Evolutionary conservation across 1,140 invertebrate species (phyloP), one percentile per base, ranked within the genome.

Genomic region (Bombus cullumanus): DNA sequence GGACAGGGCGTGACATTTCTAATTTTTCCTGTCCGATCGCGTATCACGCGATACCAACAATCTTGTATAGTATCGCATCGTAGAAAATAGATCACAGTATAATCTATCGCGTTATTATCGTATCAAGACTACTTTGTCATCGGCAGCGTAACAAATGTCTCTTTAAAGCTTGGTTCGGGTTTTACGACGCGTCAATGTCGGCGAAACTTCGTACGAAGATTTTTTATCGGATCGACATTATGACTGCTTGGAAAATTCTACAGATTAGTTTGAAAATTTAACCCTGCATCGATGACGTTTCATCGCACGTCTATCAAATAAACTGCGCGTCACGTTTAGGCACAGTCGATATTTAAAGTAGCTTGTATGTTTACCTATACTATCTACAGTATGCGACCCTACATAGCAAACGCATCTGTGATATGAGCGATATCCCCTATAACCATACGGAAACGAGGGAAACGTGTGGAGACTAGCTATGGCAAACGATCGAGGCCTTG

Each of bases 81-180:
- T n/a, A 71, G 57, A 31, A 47, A 78, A 59, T 53, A 39, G 59
- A 64, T 66, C 59, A 53, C 59, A 31, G 18, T 13, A 43, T 28
- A 66, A 75, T 66, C 43, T 28, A 68, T 76, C 81, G 68, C 78
- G 59, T 76, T 83, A 83, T 83, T 83, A 76, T 76, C 81, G 34
- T 83, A 76, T 68, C 59, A 68, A 83, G 59, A 83, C 71, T 64
- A 66, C 72, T 66, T 75, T 64, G 81, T 75, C 72, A 43, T 82
- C 39, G 62, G 25, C 72, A 53, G 57, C 59, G 59, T 43, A 53
- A 1, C 39, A 3, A 18, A 25, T 66, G 28, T 13, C 25, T 47
- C 18, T 66, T 47, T 66, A 18, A 9, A 68, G 66, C 6, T 25
- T 12, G 18, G 22, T 22, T 37, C 64, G 6, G 5, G 1, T 15